phyloP scores from a whole-genome alignment of 2,797 vertebrate species.

The Vireo griseus region DNA sequence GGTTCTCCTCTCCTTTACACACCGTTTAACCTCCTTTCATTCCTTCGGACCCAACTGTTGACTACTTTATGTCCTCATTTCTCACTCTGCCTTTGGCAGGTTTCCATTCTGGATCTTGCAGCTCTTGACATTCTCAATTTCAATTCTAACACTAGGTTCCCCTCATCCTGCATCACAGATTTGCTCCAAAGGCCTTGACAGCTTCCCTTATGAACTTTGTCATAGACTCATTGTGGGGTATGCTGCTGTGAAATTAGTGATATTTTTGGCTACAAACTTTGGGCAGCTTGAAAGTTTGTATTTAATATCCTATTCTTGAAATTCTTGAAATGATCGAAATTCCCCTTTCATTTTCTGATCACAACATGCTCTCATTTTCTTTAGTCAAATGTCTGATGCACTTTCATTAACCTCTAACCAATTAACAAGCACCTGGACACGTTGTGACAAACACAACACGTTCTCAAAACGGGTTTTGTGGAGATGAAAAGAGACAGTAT shows the following conservation, averaged over 20 bases:
- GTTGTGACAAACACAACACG: not conserved
- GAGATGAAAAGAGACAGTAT: not conserved
- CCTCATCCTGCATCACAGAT: not conserved
- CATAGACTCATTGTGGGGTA: not conserved
- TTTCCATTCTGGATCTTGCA: not conserved
- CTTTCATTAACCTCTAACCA: not conserved
- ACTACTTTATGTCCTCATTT: not conserved
- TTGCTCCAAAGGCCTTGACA: not conserved
- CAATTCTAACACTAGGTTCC: not conserved
- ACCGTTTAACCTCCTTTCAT: not conserved
- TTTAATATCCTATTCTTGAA: not conserved
- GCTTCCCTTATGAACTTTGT: not conserved
- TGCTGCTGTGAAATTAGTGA: not conserved
- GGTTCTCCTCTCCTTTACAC: not conserved
- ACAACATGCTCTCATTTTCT: not conserved
- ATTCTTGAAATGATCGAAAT: accelerated
- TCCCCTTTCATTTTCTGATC: not conserved
- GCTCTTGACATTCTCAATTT: not conserved
- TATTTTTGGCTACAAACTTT: not conserved
- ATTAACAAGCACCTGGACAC: not conserved
- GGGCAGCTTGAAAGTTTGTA: not conserved
- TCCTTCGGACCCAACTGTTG: not conserved
- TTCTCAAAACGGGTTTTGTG: not conserved
- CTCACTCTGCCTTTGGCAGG: not conserved
- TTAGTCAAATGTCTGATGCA: not conserved